Evolutionary conservation across 1,140 invertebrate genomes (phyloP).

Genomic region (Danaus melanippus): DNA sequence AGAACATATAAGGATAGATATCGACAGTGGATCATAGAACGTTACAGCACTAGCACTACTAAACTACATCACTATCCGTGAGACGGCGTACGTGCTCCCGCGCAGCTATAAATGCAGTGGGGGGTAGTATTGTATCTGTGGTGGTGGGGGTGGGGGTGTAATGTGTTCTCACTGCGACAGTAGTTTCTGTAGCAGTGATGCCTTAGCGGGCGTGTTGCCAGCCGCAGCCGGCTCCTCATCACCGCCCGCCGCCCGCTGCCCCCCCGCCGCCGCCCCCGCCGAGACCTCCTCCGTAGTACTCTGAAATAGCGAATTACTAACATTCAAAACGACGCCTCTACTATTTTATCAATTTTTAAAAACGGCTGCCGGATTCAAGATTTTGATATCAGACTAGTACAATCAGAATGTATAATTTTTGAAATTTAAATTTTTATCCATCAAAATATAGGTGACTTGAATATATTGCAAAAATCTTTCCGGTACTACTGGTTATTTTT

Average conservation of each 20-base stretch:
- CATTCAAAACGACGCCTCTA: too few relatives aligned
- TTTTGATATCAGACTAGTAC: too few relatives aligned
- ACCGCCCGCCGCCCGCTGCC: slow-evolving; percentile 32
- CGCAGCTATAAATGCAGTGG: slow-evolving; percentile 42
- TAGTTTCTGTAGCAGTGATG: slow-evolving; percentile 83
- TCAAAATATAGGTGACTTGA: too few relatives aligned
- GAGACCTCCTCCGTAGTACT: slow-evolving; percentile 82
- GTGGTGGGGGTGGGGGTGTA: slow-evolving; percentile 7
- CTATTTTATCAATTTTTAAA: too few relatives aligned
- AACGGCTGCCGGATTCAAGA: too few relatives aligned
- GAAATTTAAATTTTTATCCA: too few relatives aligned
- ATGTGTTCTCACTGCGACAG: slow-evolving; percentile 78
- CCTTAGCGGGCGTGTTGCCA: slow-evolving; percentile 73
- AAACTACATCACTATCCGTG: slow-evolving; percentile 43
- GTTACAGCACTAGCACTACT: slow-evolving; percentile 61
- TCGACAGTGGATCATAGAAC: slow-evolving; percentile 37
- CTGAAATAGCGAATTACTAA: slow-evolving; percentile 49
- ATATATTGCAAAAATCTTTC: too few relatives aligned
- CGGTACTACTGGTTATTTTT: too few relatives aligned
- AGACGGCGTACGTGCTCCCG: slow-evolving; percentile 19
- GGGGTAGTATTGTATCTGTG: slow-evolving; percentile 6
- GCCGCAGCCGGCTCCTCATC: slow-evolving; percentile 32
- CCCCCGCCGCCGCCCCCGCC: slow-evolving; percentile 34
- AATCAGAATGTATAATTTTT: too few relatives aligned
- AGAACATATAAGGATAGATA: slow-evolving; percentile 34